phyloP scores from a whole-genome alignment of 2,888 invertebrate genomes.

The Pheosia tremula region DNA sequence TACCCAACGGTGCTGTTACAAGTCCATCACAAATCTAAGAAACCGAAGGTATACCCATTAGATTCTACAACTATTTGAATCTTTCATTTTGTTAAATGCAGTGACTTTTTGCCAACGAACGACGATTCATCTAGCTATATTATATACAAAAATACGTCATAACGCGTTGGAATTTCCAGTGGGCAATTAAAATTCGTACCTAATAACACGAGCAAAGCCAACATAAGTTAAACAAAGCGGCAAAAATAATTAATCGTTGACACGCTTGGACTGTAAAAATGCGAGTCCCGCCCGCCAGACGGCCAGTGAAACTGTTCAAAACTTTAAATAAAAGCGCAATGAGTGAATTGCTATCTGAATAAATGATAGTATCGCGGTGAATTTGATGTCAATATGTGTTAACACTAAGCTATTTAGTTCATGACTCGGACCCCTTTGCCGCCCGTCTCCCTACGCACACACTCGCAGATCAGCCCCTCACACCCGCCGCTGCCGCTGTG shows the following conservation, averaged over 20 bases:
- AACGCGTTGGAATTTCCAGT: conserved; percentile 54
- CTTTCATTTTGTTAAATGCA: neutral
- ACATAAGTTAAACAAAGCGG: conserved; percentile 75
- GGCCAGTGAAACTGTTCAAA: conserved; percentile 55
- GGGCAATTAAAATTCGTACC: conserved; percentile 72
- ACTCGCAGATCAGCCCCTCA: conserved; percentile 35
- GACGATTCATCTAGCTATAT: conserved; percentile 22
- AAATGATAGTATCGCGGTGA: conserved; percentile 84
- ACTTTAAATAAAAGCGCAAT: conserved; percentile 70
- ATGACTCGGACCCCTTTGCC: conserved; percentile 75
- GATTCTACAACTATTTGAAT: neutral
- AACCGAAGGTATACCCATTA: neutral
- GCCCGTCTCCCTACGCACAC: conserved; percentile 62
- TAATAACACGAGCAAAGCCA: conserved; percentile 72
- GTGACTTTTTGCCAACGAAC: neutral
- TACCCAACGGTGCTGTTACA: neutral
- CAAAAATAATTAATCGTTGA: conserved; percentile 73
- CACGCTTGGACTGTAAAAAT: conserved; percentile 56
- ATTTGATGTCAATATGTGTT: conserved; percentile 85
- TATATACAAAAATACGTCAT: conserved; percentile 47
- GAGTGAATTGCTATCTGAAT: conserved; percentile 79
- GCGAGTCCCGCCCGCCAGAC: conserved; percentile 28
- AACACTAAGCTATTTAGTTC: conserved; percentile 85
- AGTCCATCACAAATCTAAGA: neutral
- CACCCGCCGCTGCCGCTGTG: conserved; percentile 45